A percentile compares a stretch with the other conserved stretches of the same genome.
These are phyloP conservation scores for Cyprinodon diabolis DNA, from an alignment of 2,797 vertebrate genomes.

Conservation along the genomic window DNA sequence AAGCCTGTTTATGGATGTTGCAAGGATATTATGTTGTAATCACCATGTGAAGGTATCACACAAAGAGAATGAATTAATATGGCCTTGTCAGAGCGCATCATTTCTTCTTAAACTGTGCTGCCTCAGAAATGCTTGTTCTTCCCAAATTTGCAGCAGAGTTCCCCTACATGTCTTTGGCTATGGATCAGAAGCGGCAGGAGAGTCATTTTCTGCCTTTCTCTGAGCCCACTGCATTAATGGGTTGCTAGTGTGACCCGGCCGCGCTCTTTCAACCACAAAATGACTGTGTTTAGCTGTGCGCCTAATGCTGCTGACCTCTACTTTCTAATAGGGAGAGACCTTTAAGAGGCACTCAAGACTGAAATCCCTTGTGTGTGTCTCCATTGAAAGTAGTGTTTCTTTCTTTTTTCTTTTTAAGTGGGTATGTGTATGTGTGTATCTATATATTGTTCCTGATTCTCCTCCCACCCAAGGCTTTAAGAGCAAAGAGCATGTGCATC, in stretches of 20 bases:
- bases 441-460: constrained; percentile 25
- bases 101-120: not conserved
- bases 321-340: constrained; percentile 70
- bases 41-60: constrained; percentile 32
- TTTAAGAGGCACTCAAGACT: constrained; percentile 71
- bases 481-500: constrained; percentile 65
- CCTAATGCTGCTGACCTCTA: constrained; percentile 75
- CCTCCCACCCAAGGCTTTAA: constrained; percentile 55
- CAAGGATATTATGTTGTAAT: constrained; percentile 52
- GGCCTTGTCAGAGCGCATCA: constrained; percentile 13
- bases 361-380: constrained; percentile 60
- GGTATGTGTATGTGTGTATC: not conserved
- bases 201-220: constrained; percentile 61
- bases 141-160: constrained; percentile 40
- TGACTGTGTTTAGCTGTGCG: constrained; percentile 69
- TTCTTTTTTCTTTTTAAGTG: not conserved
- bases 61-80: constrained; percentile 41
- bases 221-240: constrained; percentile 62
- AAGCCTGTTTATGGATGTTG: no score
- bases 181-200: constrained; percentile 47
- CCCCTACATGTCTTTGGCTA: constrained; percentile 36
- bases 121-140: constrained; percentile 36
- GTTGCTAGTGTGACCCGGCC: constrained; percentile 56
- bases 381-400: constrained; percentile 22
- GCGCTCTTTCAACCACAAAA: constrained; percentile 60